Evolutionary conservation across 2,113 vertebrate species (phyloP).

Genomic region (Danio rerio): GRCz12tu NC_133194.1:6827501-6828000

Average conservation of each 20-base stretch:
- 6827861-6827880: not conserved
- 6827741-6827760: conserved; percentile 8
- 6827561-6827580: conserved; percentile 19
- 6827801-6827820: conserved; percentile 7
- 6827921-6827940: too few species aligned
- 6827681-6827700: not conserved
- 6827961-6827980: too few species aligned
- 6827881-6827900: not conserved
- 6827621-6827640: conserved; percentile 19
- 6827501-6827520: conserved; percentile 58
- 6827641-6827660: not conserved
- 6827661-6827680: not conserved
- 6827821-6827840: conserved; percentile 6
- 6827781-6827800: conserved; percentile 34
- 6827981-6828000: too few species aligned
- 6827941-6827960: too few species aligned
- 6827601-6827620: conserved; percentile 5
- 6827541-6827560: conserved; percentile 51
- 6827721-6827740: conserved; percentile 16
- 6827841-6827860: not conserved
- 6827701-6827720: conserved; percentile 5
- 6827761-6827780: conserved; percentile 15
- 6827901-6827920: too few species aligned
- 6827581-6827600: conserved; percentile 9
- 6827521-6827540: conserved; percentile 49